Conservation (phyloP, 1,140 invertebrate genomes). For the Eumeta japonica region DNA sequence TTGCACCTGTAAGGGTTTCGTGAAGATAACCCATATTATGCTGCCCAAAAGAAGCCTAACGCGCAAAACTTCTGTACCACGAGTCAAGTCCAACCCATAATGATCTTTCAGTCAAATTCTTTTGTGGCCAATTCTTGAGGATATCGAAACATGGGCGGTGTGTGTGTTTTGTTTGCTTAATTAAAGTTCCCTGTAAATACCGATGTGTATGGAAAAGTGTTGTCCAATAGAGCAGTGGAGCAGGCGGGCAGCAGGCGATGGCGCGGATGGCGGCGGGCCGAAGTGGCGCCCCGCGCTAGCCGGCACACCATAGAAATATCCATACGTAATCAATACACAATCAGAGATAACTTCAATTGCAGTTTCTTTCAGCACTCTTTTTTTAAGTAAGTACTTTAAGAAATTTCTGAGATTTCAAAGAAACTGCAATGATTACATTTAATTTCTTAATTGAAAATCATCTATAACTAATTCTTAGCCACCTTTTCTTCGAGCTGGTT, state of each 20-base stretch:
- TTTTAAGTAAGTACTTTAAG: constrained; percentile 1
- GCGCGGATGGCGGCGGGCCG: constrained; percentile 19
- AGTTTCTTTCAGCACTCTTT: constrained; percentile 35
- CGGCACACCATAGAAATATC: constrained; percentile 58
- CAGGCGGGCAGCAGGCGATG: constrained; percentile 34
- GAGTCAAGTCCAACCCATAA: constrained; percentile 47
- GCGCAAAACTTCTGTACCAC: constrained; percentile 39
- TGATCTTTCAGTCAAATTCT: too few species aligned
- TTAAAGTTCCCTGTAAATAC: constrained; percentile 56
- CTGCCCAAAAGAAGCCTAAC: constrained; percentile 50
- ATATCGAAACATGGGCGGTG: too few species aligned
- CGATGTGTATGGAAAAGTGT: constrained; percentile 49
- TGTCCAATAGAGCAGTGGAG: constrained; percentile 44
- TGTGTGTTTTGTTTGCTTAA: too few species aligned
- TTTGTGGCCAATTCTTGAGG: too few species aligned
- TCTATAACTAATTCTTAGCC: constrained; percentile 22
- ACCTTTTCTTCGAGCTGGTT: constrained; percentile 97
- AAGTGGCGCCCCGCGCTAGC: constrained; percentile 45
- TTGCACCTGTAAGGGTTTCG: constrained; percentile 54
- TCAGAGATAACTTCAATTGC: constrained; percentile 49
- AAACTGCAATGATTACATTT: constrained; percentile 56
- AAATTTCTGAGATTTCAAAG: constrained; percentile 28
- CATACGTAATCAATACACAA: constrained; percentile 59
- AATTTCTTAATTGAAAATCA: constrained; percentile 23
- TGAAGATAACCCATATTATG: constrained; percentile 56